Percentiles rank a stretch among this genome's conserved stretches.
These are phyloP conservation scores for Ditula angustiorana DNA, from an alignment of 2,888 invertebrate species.

Conservation along the genomic window DNA sequence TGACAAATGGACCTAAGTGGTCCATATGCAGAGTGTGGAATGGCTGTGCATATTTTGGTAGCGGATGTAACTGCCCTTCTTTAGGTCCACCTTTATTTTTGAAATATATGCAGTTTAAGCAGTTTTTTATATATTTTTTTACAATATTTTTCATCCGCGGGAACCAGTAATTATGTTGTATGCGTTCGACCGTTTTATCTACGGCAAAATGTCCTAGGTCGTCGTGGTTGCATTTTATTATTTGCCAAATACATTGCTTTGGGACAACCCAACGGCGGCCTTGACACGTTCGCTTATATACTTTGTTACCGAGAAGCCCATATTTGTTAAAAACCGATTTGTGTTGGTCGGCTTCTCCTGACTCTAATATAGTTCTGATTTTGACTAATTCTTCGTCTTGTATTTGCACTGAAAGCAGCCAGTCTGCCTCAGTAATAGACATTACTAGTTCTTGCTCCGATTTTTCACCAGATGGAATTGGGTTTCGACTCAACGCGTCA, in stretches of 20 bases:
- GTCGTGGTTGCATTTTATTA: slow-evolving; percentile 46
- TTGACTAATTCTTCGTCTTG: not conserved
- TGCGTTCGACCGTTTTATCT: slow-evolving; percentile 47
- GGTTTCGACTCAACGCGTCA: slow-evolving; percentile 33
- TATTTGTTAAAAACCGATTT: slow-evolving; percentile 42
- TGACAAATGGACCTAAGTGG: slow-evolving; percentile 46
- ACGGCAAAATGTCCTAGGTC: slow-evolving; percentile 51
- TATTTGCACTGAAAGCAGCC: slow-evolving; percentile 38
- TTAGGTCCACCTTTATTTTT: slow-evolving; percentile 43
- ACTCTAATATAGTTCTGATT: slow-evolving; percentile 37
- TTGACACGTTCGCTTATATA: slow-evolving; percentile 44
- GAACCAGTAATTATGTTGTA: slow-evolving; percentile 47
- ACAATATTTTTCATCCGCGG: slow-evolving; percentile 43
- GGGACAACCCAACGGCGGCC: slow-evolving; percentile 48
- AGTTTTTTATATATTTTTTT: slow-evolving; percentile 44
- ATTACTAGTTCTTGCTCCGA: slow-evolving; percentile 44
- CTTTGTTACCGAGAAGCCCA: slow-evolving; percentile 41
- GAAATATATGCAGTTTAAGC: slow-evolving; percentile 44
- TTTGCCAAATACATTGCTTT: slow-evolving; percentile 45
- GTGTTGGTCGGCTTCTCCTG: slow-evolving; percentile 41
- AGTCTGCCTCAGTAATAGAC: slow-evolving; percentile 45
- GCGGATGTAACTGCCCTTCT: slow-evolving; percentile 40
- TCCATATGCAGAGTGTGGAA: slow-evolving; percentile 46
- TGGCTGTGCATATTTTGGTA: slow-evolving; percentile 42
- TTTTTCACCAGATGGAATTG: slow-evolving; percentile 44